phyloP scores from a whole-genome alignment of 2,797 vertebrate genomes.

The Xyrichtys novacula region DNA sequence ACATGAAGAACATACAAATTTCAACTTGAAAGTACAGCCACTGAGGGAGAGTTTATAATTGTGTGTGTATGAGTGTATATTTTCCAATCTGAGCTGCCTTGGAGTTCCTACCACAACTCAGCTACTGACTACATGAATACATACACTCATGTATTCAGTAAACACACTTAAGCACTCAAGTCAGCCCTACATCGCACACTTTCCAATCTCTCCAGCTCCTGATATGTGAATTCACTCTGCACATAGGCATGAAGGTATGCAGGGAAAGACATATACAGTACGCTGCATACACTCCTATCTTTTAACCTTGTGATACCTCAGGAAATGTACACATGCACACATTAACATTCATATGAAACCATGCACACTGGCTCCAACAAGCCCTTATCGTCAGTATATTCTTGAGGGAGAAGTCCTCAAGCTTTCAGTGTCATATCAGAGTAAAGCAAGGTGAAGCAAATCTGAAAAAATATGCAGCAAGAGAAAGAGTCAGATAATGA shows the following conservation, averaged over 20 bases:
- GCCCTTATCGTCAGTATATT: conserved; percentile 60
- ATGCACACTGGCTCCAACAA: conserved; percentile 32
- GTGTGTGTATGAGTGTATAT: conserved; percentile 30
- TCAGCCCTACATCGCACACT: conserved; percentile 21
- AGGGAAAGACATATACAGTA: conserved; percentile 40
- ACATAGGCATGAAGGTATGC: conserved; percentile 41
- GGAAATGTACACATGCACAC: conserved; percentile 63
- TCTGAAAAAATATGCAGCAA: conserved; percentile 23
- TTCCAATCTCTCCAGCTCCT: conserved; percentile 47
- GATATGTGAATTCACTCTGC: conserved; percentile 50
- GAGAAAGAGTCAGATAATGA: conserved; percentile 39
- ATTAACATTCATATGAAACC: conserved; percentile 69
- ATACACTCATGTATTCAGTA: conserved; percentile 44
- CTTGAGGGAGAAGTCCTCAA: conserved; percentile 58
- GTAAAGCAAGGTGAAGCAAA: conserved; percentile 43
- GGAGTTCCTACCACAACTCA: conserved; percentile 48
- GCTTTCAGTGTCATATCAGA: conserved; percentile 50
- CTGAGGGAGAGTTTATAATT: conserved; percentile 36
- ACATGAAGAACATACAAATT: conserved; percentile 49
- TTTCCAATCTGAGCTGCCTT: conserved; percentile 39
- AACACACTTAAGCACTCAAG: conserved; percentile 52
- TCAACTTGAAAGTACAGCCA: conserved; percentile 16
- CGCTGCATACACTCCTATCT: conserved; percentile 57
- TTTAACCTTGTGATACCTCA: conserved; percentile 55
- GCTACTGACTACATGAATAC: conserved; percentile 34